phyloP scores from a whole-genome alignment of 2,797 vertebrate species.

The Helicolenus hilgendorfi region DNA sequence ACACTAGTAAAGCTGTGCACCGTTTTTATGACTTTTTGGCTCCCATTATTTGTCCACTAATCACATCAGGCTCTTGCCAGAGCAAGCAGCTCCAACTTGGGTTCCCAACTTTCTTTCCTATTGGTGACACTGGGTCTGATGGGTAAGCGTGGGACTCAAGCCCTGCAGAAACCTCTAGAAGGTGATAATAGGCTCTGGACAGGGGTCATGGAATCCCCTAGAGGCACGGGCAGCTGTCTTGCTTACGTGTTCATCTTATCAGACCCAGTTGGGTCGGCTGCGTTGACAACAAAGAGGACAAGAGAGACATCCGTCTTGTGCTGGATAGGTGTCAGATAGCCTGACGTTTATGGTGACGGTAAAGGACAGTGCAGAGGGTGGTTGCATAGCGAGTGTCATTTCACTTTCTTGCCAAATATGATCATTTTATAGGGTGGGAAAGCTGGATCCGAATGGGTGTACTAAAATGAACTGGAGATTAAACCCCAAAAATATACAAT shows the following conservation, averaged over 20 bases:
- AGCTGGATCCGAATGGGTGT: conserved; percentile 30
- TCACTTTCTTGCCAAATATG: conserved; percentile 42
- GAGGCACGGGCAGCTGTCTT: conserved; percentile 65
- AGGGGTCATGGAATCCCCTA: conserved; percentile 60
- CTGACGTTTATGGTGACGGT: conserved; percentile 33
- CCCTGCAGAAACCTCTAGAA: conserved; percentile 76
- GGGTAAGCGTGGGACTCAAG: conserved; percentile 34
- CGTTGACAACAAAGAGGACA: conserved; percentile 67
- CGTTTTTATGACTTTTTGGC: conserved; percentile 33
- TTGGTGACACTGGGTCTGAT: conserved; percentile 55
- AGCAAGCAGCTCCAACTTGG: conserved; percentile 44
- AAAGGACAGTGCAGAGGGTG: conserved; percentile 37
- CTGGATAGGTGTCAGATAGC: conserved; percentile 53
- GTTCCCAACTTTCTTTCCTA: conserved; percentile 46
- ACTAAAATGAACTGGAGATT: conserved; percentile 29
- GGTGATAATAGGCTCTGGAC: conserved; percentile 76
- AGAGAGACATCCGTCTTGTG: conserved; percentile 38
- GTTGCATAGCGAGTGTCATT: conserved; percentile 29
- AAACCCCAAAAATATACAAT: conserved; percentile 56
- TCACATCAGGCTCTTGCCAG: conserved; percentile 24
- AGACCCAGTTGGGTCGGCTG: conserved; percentile 19
- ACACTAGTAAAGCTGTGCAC: conserved; percentile 10
- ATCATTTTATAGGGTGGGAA: conserved; percentile 54
- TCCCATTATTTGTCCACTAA: conserved; percentile 22
- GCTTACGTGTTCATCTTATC: conserved; percentile 51